These are phyloP conservation scores for Ametastegia equiseti DNA, from an alignment of 2,888 invertebrate species.

Conservation along the genomic window DNA sequence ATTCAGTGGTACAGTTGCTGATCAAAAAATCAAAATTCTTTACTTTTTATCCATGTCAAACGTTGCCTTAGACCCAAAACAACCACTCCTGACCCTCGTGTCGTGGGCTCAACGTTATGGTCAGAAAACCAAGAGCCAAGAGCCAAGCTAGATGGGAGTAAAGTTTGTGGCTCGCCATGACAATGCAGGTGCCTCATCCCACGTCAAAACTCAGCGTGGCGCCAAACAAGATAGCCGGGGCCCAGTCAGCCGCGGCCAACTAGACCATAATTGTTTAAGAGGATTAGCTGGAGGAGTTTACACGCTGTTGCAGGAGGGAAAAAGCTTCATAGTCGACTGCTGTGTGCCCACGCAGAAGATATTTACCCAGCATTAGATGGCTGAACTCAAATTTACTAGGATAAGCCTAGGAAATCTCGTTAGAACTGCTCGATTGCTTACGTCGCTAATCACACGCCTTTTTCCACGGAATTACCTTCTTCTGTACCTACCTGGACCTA, in stretches of 20 bases:
- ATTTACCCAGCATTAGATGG: slow-evolving; percentile 62
- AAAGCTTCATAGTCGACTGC: slow-evolving; percentile 43
- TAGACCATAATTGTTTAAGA: slow-evolving; percentile 71
- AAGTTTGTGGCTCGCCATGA: slow-evolving; percentile 69
- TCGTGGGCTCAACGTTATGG: slow-evolving; percentile 13
- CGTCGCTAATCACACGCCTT: slow-evolving; percentile 58
- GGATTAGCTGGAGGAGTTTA: slow-evolving; percentile 67
- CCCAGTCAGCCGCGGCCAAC: slow-evolving; percentile 60
- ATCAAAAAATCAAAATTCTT: not conserved
- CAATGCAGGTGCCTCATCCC: slow-evolving; percentile 76
- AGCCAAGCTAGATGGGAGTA: slow-evolving; percentile 53
- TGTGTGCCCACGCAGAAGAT: slow-evolving; percentile 50
- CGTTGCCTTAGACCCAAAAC: not conserved
- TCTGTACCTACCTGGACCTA: not conserved
- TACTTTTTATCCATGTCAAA: slow-evolving; percentile 1
- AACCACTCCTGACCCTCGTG: not conserved
- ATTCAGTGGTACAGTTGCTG: not conserved
- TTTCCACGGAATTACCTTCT: not conserved
- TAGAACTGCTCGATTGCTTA: slow-evolving; percentile 56
- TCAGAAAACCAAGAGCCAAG: not conserved
- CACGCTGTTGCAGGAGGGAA: slow-evolving; percentile 60
- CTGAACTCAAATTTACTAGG: slow-evolving; percentile 63
- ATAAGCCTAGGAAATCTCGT: slow-evolving; percentile 62
- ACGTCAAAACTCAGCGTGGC: slow-evolving; percentile 76
- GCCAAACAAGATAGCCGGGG: slow-evolving; percentile 65